Percentiles rank a stretch among this genome's conserved stretches.
Evolutionary conservation across 2,888 invertebrate genomes (phyloP).

Genomic region (Pasiphila rectangulata): DNA sequence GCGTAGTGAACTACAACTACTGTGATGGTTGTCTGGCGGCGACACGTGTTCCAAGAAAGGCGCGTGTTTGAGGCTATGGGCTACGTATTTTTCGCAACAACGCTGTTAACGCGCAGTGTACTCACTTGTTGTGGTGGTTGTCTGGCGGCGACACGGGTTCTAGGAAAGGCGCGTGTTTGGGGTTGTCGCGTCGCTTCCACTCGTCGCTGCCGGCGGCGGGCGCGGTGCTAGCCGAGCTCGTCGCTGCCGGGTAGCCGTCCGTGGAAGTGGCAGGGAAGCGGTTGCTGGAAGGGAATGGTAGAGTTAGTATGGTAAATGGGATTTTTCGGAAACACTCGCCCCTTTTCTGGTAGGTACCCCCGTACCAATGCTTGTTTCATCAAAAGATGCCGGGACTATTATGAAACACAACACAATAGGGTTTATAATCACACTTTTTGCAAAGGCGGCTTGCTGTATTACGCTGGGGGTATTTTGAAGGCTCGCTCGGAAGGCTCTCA

Average conservation of each 20-base stretch:
- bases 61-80: background rate
- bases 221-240: constrained; percentile 32
- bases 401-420: too few relatives aligned
- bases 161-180: constrained; percentile 79
- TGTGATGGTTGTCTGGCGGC: constrained; percentile 79
- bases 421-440: too few relatives aligned
- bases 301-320: too few relatives aligned
- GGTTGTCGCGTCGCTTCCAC: constrained; percentile 77
- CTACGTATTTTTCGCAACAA: background rate
- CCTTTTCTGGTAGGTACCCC: too few relatives aligned
- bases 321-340: too few relatives aligned
- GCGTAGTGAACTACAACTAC: constrained; percentile 44
- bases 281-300: constrained; percentile 37
- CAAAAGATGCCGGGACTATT: too few relatives aligned
- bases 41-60: too few relatives aligned
- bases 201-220: constrained; percentile 40
- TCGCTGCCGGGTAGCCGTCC: constrained; percentile 38
- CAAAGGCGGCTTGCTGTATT: too few relatives aligned
- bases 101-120: background rate
- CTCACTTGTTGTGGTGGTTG: constrained; percentile 65
- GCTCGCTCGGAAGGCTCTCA: too few relatives aligned
- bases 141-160: constrained; percentile 83
- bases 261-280: constrained; percentile 45
- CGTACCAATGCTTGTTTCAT: too few relatives aligned
- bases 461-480: too few relatives aligned